Evolutionary conservation across 2,888 invertebrate species (phyloP).

Genomic region (Zonitis immaculata): DNA sequence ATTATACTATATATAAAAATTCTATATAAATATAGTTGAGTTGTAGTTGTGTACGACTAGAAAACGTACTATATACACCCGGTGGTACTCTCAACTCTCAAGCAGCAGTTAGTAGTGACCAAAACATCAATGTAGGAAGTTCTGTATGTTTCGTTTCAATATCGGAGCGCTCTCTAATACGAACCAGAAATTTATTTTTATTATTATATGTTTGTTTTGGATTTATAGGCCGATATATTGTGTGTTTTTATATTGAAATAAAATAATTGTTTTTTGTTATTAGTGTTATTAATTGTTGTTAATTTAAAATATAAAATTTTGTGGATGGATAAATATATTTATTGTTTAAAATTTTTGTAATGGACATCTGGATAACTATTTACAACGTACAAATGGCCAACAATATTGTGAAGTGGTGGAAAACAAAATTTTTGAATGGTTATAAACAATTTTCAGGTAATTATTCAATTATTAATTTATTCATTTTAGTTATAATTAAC

Average conservation of each 20-base stretch:
- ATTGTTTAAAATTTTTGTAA: slow-evolving; percentile 9
- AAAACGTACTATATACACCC: slow-evolving; percentile 17
- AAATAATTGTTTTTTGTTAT: background rate
- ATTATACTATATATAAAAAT: too few species aligned
- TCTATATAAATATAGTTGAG: too few species aligned
- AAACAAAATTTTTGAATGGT: slow-evolving; percentile 69
- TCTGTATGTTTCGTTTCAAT: background rate
- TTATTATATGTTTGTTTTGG: background rate
- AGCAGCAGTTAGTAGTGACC: slow-evolving; percentile 8
- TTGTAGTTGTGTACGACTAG: slow-evolving; percentile 11
- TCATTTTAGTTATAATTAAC: background rate
- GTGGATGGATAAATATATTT: slow-evolving; percentile 4
- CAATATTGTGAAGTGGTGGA: slow-evolving; percentile 73
- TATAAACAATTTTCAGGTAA: slow-evolving; percentile 69
- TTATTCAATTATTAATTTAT: background rate
- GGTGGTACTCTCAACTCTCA: slow-evolving; percentile 9
- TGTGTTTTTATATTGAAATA: background rate
- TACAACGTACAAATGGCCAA: slow-evolving; percentile 60
- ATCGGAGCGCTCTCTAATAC: background rate
- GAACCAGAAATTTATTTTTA: too few species aligned
- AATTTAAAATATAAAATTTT: too few species aligned
- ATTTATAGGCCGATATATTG: slow-evolving; percentile 1
- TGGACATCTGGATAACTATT: slow-evolving; percentile 22
- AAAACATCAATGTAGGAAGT: slow-evolving; percentile 7
- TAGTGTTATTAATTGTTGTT: too few species aligned